Conservation (phyloP, 2,797 vertebrate genomes). For the Peromyscus attwateri region DNA sequence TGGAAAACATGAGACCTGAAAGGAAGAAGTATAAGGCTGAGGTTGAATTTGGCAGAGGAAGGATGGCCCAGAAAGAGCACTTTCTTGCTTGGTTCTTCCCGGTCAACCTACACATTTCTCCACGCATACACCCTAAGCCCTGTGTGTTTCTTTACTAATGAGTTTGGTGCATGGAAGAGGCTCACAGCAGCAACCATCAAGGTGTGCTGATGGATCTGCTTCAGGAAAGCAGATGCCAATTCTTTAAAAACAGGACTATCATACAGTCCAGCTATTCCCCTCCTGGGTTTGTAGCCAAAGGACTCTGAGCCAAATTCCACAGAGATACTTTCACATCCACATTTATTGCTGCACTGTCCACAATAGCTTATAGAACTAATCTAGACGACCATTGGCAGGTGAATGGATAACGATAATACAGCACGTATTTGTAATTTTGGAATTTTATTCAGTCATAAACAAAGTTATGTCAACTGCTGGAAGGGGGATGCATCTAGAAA, state of each 20-base stretch:
- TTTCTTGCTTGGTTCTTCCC: not conserved
- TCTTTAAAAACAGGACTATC: not conserved
- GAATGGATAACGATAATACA: not conserved
- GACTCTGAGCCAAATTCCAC: too few relatives aligned
- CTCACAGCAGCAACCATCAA: not conserved
- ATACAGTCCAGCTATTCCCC: too few relatives aligned
- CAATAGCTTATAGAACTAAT: not conserved
- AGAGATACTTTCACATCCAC: too few relatives aligned
- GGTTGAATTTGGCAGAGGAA: not conserved
- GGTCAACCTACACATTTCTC: not conserved
- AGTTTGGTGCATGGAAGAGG: not conserved
- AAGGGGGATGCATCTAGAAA: not conserved
- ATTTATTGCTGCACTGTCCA: not conserved
- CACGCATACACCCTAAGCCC: not conserved
- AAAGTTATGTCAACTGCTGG: not conserved
- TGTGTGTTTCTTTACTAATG: not conserved
- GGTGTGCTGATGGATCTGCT: not conserved
- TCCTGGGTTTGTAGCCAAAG: too few relatives aligned
- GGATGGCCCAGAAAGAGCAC: not conserved
- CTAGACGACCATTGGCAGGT: not conserved
- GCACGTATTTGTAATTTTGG: not conserved
- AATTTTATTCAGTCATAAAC: not conserved
- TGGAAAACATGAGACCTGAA: not conserved
- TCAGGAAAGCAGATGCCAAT: not conserved
- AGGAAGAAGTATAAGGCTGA: not conserved